Conservation (phyloP, 2,113 vertebrate species). For the Oncorhynchus kisutch region DNA sequence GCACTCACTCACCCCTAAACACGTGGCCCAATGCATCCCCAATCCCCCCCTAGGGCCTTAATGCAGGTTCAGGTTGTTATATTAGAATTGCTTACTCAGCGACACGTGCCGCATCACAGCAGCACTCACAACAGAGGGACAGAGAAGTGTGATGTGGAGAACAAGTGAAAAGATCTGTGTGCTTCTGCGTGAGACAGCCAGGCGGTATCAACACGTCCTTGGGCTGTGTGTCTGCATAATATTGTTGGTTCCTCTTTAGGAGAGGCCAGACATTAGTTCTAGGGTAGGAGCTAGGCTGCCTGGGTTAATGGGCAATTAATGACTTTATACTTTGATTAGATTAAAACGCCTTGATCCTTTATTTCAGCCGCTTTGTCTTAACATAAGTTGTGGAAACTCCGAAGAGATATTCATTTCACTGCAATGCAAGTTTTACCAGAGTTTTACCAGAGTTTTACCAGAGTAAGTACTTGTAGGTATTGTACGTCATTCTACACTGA, state of each 20-base stretch:
- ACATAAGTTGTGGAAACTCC: neutral
- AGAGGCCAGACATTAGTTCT: neutral
- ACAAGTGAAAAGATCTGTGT: constrained; percentile 3
- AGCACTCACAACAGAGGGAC: neutral
- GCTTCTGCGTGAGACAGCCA: constrained; percentile 4
- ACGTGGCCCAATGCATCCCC: neutral
- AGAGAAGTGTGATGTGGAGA: neutral
- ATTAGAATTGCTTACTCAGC: constrained; percentile 10
- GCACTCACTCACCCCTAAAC: neutral
- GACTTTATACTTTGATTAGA: neutral
- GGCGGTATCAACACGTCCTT: constrained; percentile 27
- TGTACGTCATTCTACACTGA: neutral
- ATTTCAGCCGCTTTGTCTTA: neutral
- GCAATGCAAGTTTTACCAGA: neutral
- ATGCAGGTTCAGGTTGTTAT: neutral
- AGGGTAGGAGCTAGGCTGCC: neutral
- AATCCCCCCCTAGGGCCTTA: neutral
- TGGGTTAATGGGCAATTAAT: neutral
- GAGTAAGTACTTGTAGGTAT: neutral
- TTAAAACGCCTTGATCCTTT: no score
- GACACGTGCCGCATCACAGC: neutral
- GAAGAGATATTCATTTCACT: no score
- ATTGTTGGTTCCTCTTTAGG: neutral
- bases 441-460: neutral
- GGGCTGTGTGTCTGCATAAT: constrained; percentile 11